Evolutionary conservation across 2,113 vertebrate species (phyloP).

Genomic region (Ameiurus melas): DNA sequence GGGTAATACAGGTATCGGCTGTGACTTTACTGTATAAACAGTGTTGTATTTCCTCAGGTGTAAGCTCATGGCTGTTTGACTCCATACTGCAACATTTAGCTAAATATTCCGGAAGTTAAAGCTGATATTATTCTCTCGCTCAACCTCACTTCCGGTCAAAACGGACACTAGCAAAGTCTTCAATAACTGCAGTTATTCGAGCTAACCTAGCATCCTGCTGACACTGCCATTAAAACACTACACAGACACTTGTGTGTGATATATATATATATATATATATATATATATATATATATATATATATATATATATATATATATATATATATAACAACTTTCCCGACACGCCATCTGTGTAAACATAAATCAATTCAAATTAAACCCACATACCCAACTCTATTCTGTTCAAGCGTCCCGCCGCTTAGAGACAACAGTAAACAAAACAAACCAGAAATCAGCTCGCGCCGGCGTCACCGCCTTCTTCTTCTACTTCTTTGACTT

Average conservation of each 20-base stretch:
- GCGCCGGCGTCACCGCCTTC: neutral
- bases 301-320: too few relatives aligned
- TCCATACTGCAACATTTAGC: neutral
- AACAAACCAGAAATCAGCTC: neutral
- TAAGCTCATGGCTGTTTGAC: neutral
- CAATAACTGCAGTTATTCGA: neutral
- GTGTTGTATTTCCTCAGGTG: neutral
- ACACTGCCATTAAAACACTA: neutral
- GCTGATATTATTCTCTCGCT: neutral
- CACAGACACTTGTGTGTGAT: too few relatives aligned
- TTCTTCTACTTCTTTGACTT: neutral
- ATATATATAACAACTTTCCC: neutral
- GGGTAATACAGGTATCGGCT: neutral
- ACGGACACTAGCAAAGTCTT: neutral
- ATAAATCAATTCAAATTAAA: neutral
- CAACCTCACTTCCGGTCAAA: neutral
- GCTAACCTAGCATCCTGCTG: neutral
- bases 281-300: too few relatives aligned
- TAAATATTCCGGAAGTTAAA: neutral
- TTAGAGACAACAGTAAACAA: slow-evolving; percentile 39
- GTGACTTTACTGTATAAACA: neutral
- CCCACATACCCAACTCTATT: neutral
- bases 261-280: too few relatives aligned
- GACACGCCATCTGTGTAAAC: neutral
- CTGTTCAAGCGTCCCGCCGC: slow-evolving; percentile 51